These are phyloP conservation scores for Raja brachyura DNA, from an alignment of 2,113 vertebrate genomes.

Conservation along the genomic window DNA sequence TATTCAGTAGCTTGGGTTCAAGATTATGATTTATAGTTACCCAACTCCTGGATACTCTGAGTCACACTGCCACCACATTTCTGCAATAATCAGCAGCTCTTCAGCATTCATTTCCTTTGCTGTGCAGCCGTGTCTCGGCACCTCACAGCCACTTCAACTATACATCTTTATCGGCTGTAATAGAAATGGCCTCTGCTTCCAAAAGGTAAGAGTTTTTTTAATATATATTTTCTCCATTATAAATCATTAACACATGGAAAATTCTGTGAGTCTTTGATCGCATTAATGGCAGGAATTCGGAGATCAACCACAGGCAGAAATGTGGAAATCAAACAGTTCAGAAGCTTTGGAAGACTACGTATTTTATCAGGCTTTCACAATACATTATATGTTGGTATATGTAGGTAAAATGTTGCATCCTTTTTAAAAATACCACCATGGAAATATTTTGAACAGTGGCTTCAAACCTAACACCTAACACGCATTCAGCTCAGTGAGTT, in stretches of 20 bases:
- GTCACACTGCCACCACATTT: constrained; percentile 28
- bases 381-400: background rate
- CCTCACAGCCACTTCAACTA: background rate
- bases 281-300: background rate
- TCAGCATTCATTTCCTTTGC: constrained; percentile 32
- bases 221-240: background rate
- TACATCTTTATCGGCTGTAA: background rate
- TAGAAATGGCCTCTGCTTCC: background rate
- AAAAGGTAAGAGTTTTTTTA: constrained; percentile 15
- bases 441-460: constrained; percentile 10
- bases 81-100: constrained; percentile 35
- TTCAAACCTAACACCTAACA: background rate
- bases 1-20: background rate
- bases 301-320: background rate
- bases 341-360: constrained; percentile 14
- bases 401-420: background rate
- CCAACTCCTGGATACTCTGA: constrained; percentile 22
- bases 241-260: background rate
- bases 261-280: background rate
- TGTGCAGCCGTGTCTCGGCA: constrained; percentile 16
- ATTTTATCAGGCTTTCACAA: background rate
- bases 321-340: background rate
- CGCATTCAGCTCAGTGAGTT: background rate
- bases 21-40: constrained; percentile 18
- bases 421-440: constrained; percentile 11